Conservation (phyloP, 2,113 vertebrate genomes). For the Sylvicapra grimmia region DNA sequence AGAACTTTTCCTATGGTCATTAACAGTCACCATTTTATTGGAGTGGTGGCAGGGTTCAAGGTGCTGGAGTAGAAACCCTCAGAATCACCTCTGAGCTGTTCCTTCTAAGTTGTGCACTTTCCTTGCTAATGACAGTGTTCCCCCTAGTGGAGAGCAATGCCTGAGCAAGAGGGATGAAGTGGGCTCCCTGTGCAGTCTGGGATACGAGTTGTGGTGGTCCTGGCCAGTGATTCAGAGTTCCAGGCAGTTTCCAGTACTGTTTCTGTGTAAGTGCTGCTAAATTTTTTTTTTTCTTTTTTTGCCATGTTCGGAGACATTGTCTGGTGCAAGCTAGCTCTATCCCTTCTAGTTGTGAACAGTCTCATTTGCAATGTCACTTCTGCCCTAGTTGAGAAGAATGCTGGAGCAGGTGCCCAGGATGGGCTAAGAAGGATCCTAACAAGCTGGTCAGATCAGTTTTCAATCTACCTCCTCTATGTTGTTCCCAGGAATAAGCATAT, state of each 20-base stretch:
- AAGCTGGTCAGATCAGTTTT: neutral
- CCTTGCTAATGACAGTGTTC: neutral
- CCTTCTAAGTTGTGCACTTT: neutral
- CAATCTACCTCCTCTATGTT: neutral
- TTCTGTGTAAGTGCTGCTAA: neutral
- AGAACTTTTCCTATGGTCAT: neutral
- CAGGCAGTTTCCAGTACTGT: neutral
- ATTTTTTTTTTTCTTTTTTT: neutral
- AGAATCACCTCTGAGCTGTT: neutral
- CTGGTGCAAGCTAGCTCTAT: no score
- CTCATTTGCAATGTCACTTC: neutral
- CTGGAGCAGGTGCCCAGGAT: neutral
- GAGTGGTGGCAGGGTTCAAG: neutral
- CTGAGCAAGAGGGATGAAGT: neutral
- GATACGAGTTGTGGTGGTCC: neutral
- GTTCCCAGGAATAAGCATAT: neutral
- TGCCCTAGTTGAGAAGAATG: neutral
- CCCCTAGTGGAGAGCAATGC: neutral
- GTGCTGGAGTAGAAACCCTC: neutral
- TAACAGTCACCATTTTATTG: neutral
- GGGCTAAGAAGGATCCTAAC: neutral
- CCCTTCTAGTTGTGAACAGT: neutral
- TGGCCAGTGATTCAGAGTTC: neutral
- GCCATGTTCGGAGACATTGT: neutral
- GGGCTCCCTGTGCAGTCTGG: fast-evolving